phyloP scores from a whole-genome alignment of 2,113 vertebrate species.

The Burhinus bistriatus region DNA sequence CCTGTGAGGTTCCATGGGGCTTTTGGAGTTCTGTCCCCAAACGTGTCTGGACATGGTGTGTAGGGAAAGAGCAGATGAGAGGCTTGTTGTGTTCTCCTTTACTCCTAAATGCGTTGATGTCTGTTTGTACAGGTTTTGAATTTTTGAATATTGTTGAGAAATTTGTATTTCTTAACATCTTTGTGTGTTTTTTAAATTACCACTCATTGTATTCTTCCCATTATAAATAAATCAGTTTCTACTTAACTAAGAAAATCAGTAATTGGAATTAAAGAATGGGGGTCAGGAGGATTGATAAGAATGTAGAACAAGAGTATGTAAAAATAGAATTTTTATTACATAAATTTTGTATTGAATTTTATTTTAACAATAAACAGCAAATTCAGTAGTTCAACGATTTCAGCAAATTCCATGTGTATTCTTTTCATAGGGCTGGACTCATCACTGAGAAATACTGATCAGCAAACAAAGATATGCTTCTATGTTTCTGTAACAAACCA shows the following conservation, averaged over 20 bases:
- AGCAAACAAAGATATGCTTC: background rate
- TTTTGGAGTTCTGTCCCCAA: background rate
- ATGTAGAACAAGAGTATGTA: background rate
- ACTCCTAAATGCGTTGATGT: background rate
- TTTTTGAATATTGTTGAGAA: background rate
- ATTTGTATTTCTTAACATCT: background rate
- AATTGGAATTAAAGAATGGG: background rate
- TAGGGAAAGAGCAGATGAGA: background rate
- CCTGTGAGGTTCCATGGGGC: background rate
- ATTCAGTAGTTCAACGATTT: background rate
- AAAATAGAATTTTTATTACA: background rate
- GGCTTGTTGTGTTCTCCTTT: background rate
- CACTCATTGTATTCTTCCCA: background rate
- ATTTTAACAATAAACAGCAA: background rate
- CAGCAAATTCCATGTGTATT: background rate
- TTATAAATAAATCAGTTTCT: background rate
- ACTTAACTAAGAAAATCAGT: background rate
- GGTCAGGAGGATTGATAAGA: background rate
- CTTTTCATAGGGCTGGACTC: background rate
- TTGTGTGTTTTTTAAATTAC: background rate
- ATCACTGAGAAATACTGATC: background rate
- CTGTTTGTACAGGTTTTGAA: accelerated
- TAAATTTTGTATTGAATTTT: background rate
- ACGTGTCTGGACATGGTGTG: background rate
- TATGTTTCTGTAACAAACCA: background rate